phyloP scores from a whole-genome alignment of 2,888 invertebrate species.

The Alloplasta piceator region DNA sequence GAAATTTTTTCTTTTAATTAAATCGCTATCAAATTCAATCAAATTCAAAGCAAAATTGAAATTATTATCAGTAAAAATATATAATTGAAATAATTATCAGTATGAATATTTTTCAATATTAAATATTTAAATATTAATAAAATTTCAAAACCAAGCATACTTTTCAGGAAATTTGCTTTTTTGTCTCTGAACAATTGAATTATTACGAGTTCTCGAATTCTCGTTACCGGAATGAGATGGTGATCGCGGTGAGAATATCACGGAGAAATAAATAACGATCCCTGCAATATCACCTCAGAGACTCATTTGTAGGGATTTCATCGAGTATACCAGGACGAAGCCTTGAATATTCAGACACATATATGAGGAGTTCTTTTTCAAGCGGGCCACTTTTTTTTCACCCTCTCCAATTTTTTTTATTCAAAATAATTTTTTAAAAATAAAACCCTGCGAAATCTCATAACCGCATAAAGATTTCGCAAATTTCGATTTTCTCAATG shows the following conservation, averaged over 20 bases:
- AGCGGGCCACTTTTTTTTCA: too few relatives aligned
- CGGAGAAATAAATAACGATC: conserved; percentile 73
- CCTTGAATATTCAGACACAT: conserved; percentile 63
- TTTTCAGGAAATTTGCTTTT: not conserved
- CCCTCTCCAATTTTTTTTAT: too few relatives aligned
- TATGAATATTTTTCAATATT: too few relatives aligned
- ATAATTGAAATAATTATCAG: too few relatives aligned
- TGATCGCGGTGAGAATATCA: conserved; percentile 7
- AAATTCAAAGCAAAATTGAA: not conserved
- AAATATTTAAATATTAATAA: too few relatives aligned
- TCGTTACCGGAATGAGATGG: conserved; percentile 42
- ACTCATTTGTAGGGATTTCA: conserved; percentile 49
- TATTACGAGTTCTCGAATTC: not conserved
- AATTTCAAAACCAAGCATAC: too few relatives aligned
- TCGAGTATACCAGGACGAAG: conserved; percentile 72
- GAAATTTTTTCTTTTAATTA: not conserved
- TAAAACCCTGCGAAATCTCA: too few relatives aligned
- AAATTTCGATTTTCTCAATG: too few relatives aligned
- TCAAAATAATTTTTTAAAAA: too few relatives aligned
- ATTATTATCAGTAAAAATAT: too few relatives aligned
- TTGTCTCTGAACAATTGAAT: not conserved
- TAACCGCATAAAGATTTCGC: too few relatives aligned
- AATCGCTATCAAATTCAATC: not conserved
- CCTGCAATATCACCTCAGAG: conserved; percentile 58
- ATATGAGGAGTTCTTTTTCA: too few relatives aligned